Percentiles rank a stretch among this genome's conserved stretches.
phyloP scores from a whole-genome alignment of 2,113 vertebrate species.

The Gavialis gangeticus region DNA sequence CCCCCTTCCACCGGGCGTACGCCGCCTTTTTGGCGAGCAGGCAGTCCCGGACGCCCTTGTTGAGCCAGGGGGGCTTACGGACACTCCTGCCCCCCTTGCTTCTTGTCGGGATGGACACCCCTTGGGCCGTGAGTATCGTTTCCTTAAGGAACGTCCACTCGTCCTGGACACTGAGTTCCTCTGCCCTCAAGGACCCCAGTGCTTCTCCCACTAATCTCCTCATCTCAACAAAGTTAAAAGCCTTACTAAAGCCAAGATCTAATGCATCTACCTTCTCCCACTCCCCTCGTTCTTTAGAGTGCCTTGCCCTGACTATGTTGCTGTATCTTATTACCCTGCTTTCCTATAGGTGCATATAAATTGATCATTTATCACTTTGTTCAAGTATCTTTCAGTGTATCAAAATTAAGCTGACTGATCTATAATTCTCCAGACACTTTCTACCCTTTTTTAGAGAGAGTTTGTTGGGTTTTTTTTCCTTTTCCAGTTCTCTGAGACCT shows the following conservation, averaged over 20 bases:
- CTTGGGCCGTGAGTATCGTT: too few relatives aligned
- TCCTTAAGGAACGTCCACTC: too few relatives aligned
- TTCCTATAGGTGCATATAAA: neutral
- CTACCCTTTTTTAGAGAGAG: neutral
- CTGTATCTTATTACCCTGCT: neutral
- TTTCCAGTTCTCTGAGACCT: neutral
- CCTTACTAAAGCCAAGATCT: neutral
- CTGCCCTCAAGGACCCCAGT: too few relatives aligned
- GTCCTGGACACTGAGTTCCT: too few relatives aligned
- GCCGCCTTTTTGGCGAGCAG: too few relatives aligned
- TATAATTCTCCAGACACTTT: neutral
- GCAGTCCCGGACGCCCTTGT: too few relatives aligned
- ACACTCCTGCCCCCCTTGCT: too few relatives aligned
- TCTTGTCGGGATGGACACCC: too few relatives aligned
- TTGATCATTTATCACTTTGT: neutral
- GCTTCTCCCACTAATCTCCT: too few relatives aligned
- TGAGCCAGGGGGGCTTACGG: too few relatives aligned
- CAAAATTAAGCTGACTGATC: neutral
- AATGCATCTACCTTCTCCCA: neutral
- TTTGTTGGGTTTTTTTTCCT: neutral
- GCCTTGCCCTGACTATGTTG: fast-evolving
- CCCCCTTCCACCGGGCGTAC: too few relatives aligned
- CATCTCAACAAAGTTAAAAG: too few relatives aligned
- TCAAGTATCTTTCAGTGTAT: neutral
- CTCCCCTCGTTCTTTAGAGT: neutral